phyloP scores from a whole-genome alignment of 2,113 vertebrate species.

The Takifugu flavidus region DNA sequence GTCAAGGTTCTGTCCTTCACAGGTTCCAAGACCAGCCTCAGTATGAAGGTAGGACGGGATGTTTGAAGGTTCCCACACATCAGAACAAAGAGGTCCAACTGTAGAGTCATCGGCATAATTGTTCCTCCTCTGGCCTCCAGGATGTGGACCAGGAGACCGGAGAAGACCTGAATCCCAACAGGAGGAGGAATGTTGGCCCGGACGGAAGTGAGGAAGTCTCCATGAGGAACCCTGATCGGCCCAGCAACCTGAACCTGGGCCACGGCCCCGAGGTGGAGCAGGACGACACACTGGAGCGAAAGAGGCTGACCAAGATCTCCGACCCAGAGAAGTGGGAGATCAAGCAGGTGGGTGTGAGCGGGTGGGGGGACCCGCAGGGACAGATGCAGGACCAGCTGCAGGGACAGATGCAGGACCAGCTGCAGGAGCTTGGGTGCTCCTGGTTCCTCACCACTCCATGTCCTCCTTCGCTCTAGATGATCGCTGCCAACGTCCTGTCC shows the following conservation, averaged over 20 bases:
- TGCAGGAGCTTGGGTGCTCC: no score
- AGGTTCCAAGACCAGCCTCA: slow-evolving; percentile 96
- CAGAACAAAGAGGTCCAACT: no score
- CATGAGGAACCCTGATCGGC: slow-evolving; percentile 94
- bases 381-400: no score
- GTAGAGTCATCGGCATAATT: no score
- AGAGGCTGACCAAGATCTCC: slow-evolving; percentile 95
- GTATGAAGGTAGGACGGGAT: slow-evolving; percentile 88
- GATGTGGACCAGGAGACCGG: slow-evolving; percentile 97
- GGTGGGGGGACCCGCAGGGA: no score
- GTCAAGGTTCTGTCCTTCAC: slow-evolving; percentile 97
- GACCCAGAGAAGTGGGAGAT: slow-evolving; percentile 99
- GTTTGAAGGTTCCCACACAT: no score
- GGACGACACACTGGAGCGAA: slow-evolving; percentile 91
- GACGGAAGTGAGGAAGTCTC: slow-evolving; percentile 84
- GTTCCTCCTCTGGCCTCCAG: slow-evolving; percentile 55
- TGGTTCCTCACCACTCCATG: no score
- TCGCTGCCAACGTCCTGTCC: slow-evolving; percentile 96
- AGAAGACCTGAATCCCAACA: slow-evolving; percentile 93
- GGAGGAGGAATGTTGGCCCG: slow-evolving; percentile 85
- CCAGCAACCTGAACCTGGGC: slow-evolving; percentile 89
- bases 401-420: no score
- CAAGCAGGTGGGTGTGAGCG: slow-evolving; percentile 82
- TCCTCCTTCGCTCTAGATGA: slow-evolving; percentile 80
- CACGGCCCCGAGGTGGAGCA: slow-evolving; percentile 87